These are phyloP conservation scores for Psilopogon haemacephalus DNA, from an alignment of 2,113 vertebrate genomes.

Conservation along the genomic window DNA sequence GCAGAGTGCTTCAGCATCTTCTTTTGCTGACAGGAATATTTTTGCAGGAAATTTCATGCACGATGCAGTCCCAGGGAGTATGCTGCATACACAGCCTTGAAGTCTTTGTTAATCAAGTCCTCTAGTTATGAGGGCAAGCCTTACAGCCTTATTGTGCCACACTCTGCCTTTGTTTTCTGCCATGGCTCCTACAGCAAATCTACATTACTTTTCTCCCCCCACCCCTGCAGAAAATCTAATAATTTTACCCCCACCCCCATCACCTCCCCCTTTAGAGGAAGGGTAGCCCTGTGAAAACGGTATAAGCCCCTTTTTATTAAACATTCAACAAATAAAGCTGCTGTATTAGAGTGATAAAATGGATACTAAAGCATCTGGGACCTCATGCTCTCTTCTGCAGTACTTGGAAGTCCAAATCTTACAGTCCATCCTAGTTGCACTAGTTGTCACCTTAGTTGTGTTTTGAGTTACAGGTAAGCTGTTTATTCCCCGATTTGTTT, in stretches of 20 bases:
- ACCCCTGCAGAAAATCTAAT: background rate
- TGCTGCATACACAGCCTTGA: background rate
- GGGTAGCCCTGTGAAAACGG: background rate
- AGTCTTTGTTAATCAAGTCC: slow-evolving; percentile 1
- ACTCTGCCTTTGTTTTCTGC: background rate
- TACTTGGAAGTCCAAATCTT: background rate
- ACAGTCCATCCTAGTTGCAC: background rate
- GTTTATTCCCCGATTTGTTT: background rate
- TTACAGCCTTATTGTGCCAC: background rate
- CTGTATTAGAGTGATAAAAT: background rate
- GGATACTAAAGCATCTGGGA: background rate
- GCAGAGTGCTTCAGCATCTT: slow-evolving; percentile 13
- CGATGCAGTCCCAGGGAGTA: slow-evolving; percentile 27
- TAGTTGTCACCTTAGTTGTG: background rate
- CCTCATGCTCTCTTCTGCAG: background rate
- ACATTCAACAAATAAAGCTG: background rate
- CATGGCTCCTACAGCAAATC: background rate
- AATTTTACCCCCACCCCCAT: background rate
- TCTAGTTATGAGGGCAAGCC: background rate
- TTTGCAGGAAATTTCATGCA: background rate
- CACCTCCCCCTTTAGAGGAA: background rate
- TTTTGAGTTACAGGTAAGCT: background rate
- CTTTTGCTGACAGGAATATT: background rate
- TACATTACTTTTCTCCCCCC: background rate
- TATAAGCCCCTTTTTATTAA: background rate